Conservation (phyloP, 2,888 invertebrate genomes). For the Aleiodes testaceus region DNA sequence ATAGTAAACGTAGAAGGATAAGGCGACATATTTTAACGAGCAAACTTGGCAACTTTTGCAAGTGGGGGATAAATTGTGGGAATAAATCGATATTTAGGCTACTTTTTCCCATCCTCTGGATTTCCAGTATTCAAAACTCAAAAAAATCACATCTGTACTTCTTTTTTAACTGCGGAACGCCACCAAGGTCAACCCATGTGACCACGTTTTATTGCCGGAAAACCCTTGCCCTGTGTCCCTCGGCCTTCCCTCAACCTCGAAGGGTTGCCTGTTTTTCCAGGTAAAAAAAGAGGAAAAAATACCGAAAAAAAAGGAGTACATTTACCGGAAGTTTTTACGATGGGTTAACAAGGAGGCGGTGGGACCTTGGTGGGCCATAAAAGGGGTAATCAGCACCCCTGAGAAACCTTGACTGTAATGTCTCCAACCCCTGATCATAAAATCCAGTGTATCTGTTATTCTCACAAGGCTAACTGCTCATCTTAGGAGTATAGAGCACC, state of each 20-base stretch:
- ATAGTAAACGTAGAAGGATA: conserved; percentile 37
- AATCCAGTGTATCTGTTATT: conserved; percentile 53
- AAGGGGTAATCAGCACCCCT: conserved; percentile 71
- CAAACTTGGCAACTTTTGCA: conserved; percentile 47
- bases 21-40: conserved; percentile 45
- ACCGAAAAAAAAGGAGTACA: conserved; percentile 3
- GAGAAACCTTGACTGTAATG: conserved; percentile 68
- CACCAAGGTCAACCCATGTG: conserved; percentile 56
- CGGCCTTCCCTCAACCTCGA: conserved; percentile 3
- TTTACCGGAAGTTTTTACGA: conserved; percentile 28
- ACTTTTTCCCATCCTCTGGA: no score
- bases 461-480: conserved; percentile 56
- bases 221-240: conserved; percentile 12
- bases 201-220: neutral
- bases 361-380: conserved; percentile 68
- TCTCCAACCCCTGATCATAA: conserved; percentile 52
- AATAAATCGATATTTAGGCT: neutral
- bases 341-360: conserved; percentile 28
- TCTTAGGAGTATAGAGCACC: conserved; percentile 51
- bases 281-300: conserved; percentile 25
- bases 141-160: no score
- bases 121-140: no score
- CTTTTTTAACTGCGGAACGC: conserved; percentile 46
- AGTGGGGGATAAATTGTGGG: neutral
- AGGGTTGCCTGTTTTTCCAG: conserved; percentile 30